Percentiles rank a stretch among this genome's conserved stretches.
These are phyloP conservation scores for Galagoides demidoff DNA, from an alignment of 2,797 vertebrate species.

Conservation along the genomic window DNA sequence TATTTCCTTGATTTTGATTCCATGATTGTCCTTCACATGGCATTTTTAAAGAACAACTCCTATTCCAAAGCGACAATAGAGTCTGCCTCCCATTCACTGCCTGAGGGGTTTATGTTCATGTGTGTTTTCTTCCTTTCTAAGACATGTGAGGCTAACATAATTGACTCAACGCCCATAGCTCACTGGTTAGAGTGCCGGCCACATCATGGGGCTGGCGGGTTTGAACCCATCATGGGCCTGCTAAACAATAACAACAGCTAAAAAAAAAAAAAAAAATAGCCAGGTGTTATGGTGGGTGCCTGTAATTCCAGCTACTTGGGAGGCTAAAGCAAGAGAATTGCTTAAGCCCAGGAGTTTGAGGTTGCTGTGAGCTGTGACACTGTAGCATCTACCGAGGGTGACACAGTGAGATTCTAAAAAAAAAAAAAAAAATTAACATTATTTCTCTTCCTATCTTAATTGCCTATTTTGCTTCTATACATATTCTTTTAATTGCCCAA, in stretches of 20 bases:
- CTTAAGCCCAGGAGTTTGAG: too few relatives aligned
- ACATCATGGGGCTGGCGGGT: too few relatives aligned
- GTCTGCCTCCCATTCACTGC: background rate
- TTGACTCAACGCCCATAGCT: background rate
- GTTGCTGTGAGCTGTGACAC: too few relatives aligned
- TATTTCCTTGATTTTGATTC: slow-evolving; percentile 36
- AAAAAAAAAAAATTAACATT: background rate
- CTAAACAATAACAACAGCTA: too few relatives aligned
- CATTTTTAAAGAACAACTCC: slow-evolving; percentile 14
- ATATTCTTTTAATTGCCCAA: background rate
- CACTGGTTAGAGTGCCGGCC: too few relatives aligned
- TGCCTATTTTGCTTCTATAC: background rate
- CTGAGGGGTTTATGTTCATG: slow-evolving; percentile 6
- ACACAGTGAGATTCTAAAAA: too few relatives aligned
- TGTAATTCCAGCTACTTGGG: too few relatives aligned
- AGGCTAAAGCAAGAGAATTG: too few relatives aligned
- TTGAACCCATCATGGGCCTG: too few relatives aligned
- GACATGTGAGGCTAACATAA: background rate
- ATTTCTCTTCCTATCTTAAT: slow-evolving; percentile 18
- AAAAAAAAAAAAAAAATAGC: too few relatives aligned
- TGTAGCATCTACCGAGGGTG: too few relatives aligned
- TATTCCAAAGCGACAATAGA: slow-evolving; percentile 14
- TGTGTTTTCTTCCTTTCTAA: background rate
- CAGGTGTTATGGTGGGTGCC: too few relatives aligned
- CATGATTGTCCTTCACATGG: background rate